Conservation (phyloP, 1,140 invertebrate species). For the Tetragnatha versicolor region DNA sequence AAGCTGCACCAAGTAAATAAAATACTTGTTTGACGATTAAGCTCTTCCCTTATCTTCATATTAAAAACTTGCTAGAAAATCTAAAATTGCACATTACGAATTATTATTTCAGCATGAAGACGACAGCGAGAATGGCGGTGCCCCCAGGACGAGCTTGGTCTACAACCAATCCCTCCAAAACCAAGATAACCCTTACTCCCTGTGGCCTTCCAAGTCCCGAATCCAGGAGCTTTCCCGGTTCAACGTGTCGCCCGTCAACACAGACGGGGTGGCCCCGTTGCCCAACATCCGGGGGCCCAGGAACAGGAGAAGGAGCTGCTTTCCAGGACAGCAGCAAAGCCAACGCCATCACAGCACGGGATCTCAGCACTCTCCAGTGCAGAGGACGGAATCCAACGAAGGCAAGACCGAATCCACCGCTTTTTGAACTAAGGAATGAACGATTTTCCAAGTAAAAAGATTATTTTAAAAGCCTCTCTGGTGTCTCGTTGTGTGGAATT, state of each 20-base stretch:
- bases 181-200: slow-evolving; percentile 28
- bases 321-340: slow-evolving; percentile 4
- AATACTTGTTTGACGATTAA: too few relatives aligned
- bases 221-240: slow-evolving; percentile 43
- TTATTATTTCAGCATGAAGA: slow-evolving; percentile 1
- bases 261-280: slow-evolving; percentile 1
- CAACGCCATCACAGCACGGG: neutral
- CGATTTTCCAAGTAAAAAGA: neutral
- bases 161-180: slow-evolving; percentile 34
- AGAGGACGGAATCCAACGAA: neutral
- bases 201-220: slow-evolving; percentile 27
- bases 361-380: neutral
- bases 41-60: too few relatives aligned
- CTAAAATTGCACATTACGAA: neutral
- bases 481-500: neutral
- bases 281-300: slow-evolving; percentile 10
- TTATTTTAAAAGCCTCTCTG: neutral
- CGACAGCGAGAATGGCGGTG: slow-evolving; percentile 2
- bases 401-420: slow-evolving; percentile 32
- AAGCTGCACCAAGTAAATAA: too few relatives aligned
- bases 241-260: slow-evolving; percentile 26
- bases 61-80: too few relatives aligned
- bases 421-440: neutral
- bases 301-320: slow-evolving; percentile 16
- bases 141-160: slow-evolving; percentile 29